These are phyloP conservation scores for Chamaetylas fuelleborni DNA, from an alignment of 2,113 vertebrate species.

Conservation along the genomic window DNA sequence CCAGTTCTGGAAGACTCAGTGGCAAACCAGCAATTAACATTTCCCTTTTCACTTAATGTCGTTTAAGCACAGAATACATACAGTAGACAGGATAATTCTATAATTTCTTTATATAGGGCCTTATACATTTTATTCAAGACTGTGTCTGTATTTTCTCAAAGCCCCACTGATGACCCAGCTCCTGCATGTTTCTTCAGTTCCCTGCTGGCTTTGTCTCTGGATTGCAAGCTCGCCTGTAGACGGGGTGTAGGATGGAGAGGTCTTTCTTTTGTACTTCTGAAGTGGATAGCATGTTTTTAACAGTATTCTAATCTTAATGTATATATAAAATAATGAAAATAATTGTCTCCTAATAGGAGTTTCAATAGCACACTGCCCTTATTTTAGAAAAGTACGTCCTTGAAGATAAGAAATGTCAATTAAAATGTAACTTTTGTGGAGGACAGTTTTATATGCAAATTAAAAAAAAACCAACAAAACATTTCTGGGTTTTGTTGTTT, in stretches of 20 bases:
- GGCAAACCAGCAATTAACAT: background rate
- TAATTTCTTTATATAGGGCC: background rate
- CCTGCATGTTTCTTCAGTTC: background rate
- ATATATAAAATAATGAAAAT: background rate
- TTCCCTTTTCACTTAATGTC: background rate
- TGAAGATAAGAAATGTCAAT: slow-evolving; percentile 47
- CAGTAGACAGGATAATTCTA: background rate
- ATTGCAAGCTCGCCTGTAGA: background rate
- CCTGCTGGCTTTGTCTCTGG: background rate
- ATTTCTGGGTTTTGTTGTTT: background rate
- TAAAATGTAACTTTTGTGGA: slow-evolving; percentile 33
- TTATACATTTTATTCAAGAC: background rate
- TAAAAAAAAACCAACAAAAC: background rate
- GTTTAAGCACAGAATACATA: background rate
- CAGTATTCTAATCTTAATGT: background rate
- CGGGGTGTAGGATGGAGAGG: background rate
- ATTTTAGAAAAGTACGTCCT: background rate
- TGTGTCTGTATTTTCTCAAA: background rate
- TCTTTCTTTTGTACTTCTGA: background rate
- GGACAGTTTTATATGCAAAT: background rate
- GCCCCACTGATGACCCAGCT: background rate
- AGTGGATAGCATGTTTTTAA: background rate
- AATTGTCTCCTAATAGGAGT: background rate
- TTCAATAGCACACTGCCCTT: background rate
- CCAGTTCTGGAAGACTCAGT: background rate